Evolutionary conservation across 37 sponge, comb jelly and placozoan genomes (phyloP).

Genomic region (Aphrocallistes beatrix): DNA sequence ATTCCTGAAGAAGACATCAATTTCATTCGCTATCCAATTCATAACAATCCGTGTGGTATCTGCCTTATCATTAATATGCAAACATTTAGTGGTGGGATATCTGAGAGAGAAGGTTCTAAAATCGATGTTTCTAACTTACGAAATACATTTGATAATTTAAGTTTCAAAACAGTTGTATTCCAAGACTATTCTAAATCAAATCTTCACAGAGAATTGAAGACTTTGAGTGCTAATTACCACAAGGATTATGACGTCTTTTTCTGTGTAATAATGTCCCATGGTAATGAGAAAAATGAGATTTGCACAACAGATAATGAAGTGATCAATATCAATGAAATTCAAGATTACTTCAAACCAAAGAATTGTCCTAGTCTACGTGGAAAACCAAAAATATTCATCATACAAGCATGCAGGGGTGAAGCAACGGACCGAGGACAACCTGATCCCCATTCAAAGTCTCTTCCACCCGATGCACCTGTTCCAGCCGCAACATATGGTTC

Average conservation of each 20-base stretch:
- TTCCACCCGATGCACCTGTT: background rate
- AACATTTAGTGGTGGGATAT: background rate
- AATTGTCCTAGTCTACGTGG: background rate
- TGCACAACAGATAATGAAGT: background rate
- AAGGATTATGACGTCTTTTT: background rate
- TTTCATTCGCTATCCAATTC: background rate
- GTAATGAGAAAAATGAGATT: background rate
- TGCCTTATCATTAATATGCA: background rate
- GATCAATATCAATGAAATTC: background rate
- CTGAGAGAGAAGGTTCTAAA: background rate
- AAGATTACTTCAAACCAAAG: background rate
- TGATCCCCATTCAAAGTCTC: background rate
- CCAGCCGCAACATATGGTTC: background rate
- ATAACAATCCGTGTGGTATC: background rate
- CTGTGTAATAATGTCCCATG: constrained; percentile 10
- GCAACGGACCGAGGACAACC: background rate
- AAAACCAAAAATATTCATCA: background rate
- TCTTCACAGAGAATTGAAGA: background rate
- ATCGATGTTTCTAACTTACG: background rate
- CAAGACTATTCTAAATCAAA: background rate
- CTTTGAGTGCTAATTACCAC: background rate
- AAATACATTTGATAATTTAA: background rate
- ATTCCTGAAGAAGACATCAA: background rate
- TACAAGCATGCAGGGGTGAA: background rate
- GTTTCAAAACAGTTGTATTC: background rate